Evolutionary conservation across 2,797 vertebrate species (phyloP).

Genomic region (Anniella stebbinsi): DNA sequence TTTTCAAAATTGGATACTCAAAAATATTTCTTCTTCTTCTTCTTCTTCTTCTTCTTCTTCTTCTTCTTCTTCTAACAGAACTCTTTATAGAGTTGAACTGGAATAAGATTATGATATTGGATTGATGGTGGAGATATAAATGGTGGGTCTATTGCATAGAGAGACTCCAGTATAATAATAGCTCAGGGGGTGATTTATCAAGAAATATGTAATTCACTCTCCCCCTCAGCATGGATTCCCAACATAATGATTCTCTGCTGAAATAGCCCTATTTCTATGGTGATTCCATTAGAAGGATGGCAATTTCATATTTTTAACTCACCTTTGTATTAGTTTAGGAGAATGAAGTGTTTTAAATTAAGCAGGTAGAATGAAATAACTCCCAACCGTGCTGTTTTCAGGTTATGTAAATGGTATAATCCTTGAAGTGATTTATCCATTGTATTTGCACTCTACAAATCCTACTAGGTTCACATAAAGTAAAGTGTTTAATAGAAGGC

Average conservation of each 20-base stretch:
- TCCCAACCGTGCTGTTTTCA: conserved; percentile 18
- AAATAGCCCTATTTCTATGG: conserved; percentile 47
- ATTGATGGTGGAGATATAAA: conserved; percentile 28
- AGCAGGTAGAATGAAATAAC: conserved; percentile 27
- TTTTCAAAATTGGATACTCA: background rate
- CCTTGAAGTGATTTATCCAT: accelerated
- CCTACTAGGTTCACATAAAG: background rate
- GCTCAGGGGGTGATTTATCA: conserved; percentile 55
- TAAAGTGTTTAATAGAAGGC: background rate
- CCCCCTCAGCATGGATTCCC: conserved; percentile 61
- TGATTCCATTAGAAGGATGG: conserved; percentile 42
- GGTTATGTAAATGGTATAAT: conserved; percentile 16
- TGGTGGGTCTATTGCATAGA: conserved; percentile 35
- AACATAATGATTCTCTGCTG: conserved; percentile 50
- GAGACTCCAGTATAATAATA: conserved; percentile 47
- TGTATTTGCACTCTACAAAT: conserved; percentile 21
- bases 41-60: too few species aligned
- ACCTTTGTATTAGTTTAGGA: conserved; percentile 20
- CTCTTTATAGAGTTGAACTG: conserved; percentile 15
- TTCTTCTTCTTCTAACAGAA: background rate
- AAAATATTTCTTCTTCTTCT: background rate
- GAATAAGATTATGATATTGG: conserved; percentile 20
- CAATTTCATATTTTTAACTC: conserved; percentile 34
- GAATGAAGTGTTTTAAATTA: conserved; percentile 40
- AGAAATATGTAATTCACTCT: conserved; percentile 47